Evolutionary conservation across 2,113 vertebrate genomes (phyloP).

Genomic region (Chionodraco myersi): DNA sequence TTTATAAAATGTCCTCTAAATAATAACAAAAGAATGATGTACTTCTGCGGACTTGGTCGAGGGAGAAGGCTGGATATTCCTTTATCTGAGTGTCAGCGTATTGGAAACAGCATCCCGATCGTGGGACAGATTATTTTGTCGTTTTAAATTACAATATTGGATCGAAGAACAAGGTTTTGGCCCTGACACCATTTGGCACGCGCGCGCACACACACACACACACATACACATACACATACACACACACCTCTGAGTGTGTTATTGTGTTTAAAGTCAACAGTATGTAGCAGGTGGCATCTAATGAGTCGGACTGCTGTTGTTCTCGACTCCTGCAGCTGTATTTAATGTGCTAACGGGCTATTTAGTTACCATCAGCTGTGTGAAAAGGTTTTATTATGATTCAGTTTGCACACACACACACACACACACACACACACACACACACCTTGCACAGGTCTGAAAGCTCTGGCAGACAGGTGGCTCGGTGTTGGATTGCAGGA

Average conservation of each 20-base stretch:
- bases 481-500: slow-evolving; percentile 37
- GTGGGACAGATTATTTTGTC: too few species aligned
- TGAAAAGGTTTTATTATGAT: slow-evolving; percentile 35
- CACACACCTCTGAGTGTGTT: slow-evolving; percentile 9
- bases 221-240: slow-evolving; percentile 13
- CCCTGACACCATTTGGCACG: neutral
- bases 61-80: neutral
- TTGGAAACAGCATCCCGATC: neutral
- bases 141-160: neutral
- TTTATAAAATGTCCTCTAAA: too few species aligned
- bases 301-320: slow-evolving; percentile 21
- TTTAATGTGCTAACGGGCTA: slow-evolving; percentile 32
- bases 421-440: too few species aligned
- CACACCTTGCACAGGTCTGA: slow-evolving; percentile 9
- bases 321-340: slow-evolving; percentile 15
- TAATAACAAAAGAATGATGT: too few species aligned
- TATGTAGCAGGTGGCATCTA: slow-evolving; percentile 31
- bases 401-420: slow-evolving; percentile 13
- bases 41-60: too few species aligned
- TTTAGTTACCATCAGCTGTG: slow-evolving; percentile 29
- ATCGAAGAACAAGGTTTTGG: neutral
- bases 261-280: slow-evolving; percentile 25
- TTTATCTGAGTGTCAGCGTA: neutral
- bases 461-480: slow-evolving; percentile 32
- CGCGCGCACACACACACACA: neutral